Evolutionary conservation across 1,140 invertebrate genomes (phyloP), one percentile per base, ranked within the genome.

Genomic region (Zaprionus capensis): DNA sequence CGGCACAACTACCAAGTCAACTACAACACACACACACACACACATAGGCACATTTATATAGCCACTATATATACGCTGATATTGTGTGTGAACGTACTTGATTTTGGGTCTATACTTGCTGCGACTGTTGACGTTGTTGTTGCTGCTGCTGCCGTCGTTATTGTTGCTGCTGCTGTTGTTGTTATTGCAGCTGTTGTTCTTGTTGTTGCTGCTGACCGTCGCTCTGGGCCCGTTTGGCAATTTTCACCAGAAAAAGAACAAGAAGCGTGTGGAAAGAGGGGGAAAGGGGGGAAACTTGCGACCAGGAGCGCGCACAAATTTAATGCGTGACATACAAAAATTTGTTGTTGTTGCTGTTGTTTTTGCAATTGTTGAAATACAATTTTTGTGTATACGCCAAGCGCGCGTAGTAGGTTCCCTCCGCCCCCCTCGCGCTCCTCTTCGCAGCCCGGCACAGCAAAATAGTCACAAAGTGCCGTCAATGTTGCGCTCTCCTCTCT

Each of bases 31-130:
- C 53, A 79, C 34, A 51, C 12, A 61, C 26, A 51, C 22, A 66
- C 34, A 63, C 22, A 70, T 26, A 63, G 22, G 22, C 31, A 28
- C 24, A 14, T 65, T 22, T 31, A 53, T 31, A 46, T n/a, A 36
- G 36, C 38, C 15, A 17, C 41, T 46, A 51, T 53, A 41, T 53
- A 41, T 46, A 44, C 22, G 28, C 7, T 38, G 31, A 61, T 69
- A 80, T 71, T 76, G 63, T 86, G 86, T 90, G 86, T 80, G 85
- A 90, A 90, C 82, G 76, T 91, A 91, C 85, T 90, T 91, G 85
- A 88, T 84, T 88, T 87, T 87, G 81, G 84, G 70, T 69, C 82
- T 71, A 59, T 78, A 71, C 51, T 65, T 34, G 41, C 46, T 72
- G 63, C 28, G 36, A 53, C 36, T 64, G 53, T 74, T 75, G 65